Evolutionary conservation across 2,113 vertebrate genomes (phyloP).

Genomic region (Syngnathus floridae): DNA sequence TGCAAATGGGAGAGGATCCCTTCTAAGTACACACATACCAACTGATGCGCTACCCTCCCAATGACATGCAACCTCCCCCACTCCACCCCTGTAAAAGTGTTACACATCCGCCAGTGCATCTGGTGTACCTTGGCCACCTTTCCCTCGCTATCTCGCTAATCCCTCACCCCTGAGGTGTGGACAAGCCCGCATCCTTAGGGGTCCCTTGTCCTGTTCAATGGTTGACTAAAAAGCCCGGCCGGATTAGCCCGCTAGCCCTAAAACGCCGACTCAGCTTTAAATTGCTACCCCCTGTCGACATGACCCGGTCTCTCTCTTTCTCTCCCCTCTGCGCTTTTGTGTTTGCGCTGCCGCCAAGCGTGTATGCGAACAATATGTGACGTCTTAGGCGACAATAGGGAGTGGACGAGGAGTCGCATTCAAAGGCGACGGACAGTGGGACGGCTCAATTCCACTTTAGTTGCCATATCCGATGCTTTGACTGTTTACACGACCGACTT

Average conservation of each 20-base stretch:
- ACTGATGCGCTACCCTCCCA: slow-evolving; percentile 17
- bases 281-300: slow-evolving; percentile 51
- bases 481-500: not conserved
- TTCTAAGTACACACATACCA: slow-evolving; percentile 38
- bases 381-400: slow-evolving; percentile 54
- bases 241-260: slow-evolving; percentile 65
- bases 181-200: slow-evolving; percentile 67
- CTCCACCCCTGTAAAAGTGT: slow-evolving; percentile 20
- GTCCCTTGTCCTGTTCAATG: slow-evolving; percentile 66
- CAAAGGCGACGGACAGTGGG: slow-evolving; percentile 25
- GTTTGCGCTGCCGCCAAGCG: slow-evolving; percentile 42
- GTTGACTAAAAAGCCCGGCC: slow-evolving; percentile 64
- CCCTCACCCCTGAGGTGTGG: slow-evolving; percentile 68
- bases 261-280: slow-evolving; percentile 74
- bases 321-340: slow-evolving; percentile 37
- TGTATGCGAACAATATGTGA: slow-evolving; percentile 56
- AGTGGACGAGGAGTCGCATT: slow-evolving; percentile 16
- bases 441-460: not conserved
- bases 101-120: slow-evolving; percentile 39
- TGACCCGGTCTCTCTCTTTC: slow-evolving; percentile 28
- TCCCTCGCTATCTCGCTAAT: slow-evolving; percentile 63
- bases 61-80: slow-evolving; percentile 19
- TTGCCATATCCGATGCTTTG: not conserved
- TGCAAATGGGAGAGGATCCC: slow-evolving; percentile 32
- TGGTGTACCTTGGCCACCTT: slow-evolving; percentile 45